Percentiles rank a stretch among this genome's conserved stretches.
These are phyloP conservation scores for Hermodice carunculata DNA, from an alignment of 2,888 invertebrate species.

Conservation along the genomic window DNA sequence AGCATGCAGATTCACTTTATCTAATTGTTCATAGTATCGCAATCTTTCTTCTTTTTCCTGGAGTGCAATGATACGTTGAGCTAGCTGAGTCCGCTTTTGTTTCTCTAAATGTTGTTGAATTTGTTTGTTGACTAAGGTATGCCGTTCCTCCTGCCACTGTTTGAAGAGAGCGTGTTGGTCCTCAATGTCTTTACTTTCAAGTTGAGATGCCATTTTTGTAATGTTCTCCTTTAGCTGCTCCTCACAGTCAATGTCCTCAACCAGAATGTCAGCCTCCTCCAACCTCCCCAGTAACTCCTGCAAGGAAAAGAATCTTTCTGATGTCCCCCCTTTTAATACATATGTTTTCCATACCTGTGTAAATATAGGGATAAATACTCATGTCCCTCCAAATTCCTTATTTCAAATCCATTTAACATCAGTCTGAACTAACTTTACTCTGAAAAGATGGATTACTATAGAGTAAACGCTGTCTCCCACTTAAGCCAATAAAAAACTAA, in stretches of 20 bases:
- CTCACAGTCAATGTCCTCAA: slow-evolving; percentile 15
- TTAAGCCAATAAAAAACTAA: too few relatives aligned
- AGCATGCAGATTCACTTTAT: slow-evolving; percentile 46
- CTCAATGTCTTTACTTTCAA: slow-evolving; percentile 21
- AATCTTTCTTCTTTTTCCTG: slow-evolving; percentile 51
- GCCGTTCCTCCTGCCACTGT: slow-evolving; percentile 5
- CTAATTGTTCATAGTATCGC: slow-evolving; percentile 53
- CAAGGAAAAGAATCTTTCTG: background rate
- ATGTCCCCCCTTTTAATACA: too few relatives aligned
- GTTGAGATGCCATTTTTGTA: background rate
- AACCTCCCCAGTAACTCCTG: slow-evolving; percentile 16
- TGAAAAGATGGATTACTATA: too few relatives aligned
- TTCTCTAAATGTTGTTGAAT: background rate
- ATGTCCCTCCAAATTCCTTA: too few relatives aligned
- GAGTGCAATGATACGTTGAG: slow-evolving; percentile 24
- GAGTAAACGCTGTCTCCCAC: too few relatives aligned
- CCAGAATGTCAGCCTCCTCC: slow-evolving; percentile 10
- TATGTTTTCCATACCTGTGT: too few relatives aligned
- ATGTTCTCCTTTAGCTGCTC: slow-evolving; percentile 8
- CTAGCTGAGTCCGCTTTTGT: slow-evolving; percentile 27
- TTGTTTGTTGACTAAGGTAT: slow-evolving; percentile 2
- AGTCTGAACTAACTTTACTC: too few relatives aligned
- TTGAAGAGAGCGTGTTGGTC: slow-evolving; percentile 15
- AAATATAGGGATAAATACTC: too few relatives aligned
- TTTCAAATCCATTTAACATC: too few relatives aligned